These are phyloP conservation scores for Gonatopus flavifemur DNA, from an alignment of 1,140 invertebrate genomes.

Conservation along the genomic window DNA sequence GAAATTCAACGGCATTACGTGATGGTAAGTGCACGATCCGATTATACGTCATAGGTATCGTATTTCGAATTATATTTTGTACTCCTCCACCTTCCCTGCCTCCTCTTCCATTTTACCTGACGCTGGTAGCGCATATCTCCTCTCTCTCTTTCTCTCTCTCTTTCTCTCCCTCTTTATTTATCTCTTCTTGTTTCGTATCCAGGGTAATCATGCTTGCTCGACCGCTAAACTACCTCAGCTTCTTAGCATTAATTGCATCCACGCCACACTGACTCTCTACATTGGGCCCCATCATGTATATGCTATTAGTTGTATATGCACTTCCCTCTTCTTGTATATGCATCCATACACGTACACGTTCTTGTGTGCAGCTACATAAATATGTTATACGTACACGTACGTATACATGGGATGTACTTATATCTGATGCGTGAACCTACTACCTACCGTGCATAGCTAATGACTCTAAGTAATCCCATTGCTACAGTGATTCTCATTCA, in stretches of 20 bases:
- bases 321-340: not conserved
- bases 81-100: too few relatives aligned
- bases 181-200: constrained; percentile 28
- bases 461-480: constrained; percentile 26
- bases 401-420: too few relatives aligned
- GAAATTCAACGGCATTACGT: constrained; percentile 99
- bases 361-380: constrained; percentile 13
- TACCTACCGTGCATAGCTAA: constrained; percentile 29
- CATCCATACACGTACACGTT: not conserved
- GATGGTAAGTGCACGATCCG: constrained; percentile 92
- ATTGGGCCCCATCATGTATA: constrained; percentile 26
- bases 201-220: constrained; percentile 47
- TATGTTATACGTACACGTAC: constrained; percentile 4
- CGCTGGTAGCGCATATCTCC: constrained; percentile 14
- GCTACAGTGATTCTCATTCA: constrained; percentile 33
- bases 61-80: constrained; percentile 37
- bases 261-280: constrained; percentile 43
- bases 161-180: constrained; percentile 13
- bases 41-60: too few relatives aligned
- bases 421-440: constrained; percentile 1
- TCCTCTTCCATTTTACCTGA: not conserved
- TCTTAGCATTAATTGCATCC: constrained; percentile 56
- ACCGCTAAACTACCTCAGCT: constrained; percentile 49
- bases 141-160: constrained; percentile 17
- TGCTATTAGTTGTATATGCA: constrained; percentile 9